Conservation (phyloP, 2,797 vertebrate genomes). For the Pangasius krempfi region DNA sequence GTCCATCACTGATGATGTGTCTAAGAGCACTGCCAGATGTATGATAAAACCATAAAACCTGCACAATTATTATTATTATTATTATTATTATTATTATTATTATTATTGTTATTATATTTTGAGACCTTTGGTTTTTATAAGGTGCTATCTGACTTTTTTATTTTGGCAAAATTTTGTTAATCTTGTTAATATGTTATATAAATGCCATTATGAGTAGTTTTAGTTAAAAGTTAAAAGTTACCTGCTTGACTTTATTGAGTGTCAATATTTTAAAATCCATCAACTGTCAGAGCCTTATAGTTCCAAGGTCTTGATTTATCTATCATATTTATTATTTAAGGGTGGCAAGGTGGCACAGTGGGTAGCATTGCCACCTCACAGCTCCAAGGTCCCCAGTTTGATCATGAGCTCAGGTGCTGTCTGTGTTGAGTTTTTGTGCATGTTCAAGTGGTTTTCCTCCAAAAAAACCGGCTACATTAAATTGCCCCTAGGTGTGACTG, state of each 20-base stretch:
- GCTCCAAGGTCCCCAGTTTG: background rate
- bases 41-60: background rate
- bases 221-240: background rate
- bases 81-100: too few species aligned
- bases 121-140: background rate
- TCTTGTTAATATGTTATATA: background rate
- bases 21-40: background rate
- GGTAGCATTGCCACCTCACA: background rate
- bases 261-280: background rate
- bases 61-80: too few species aligned
- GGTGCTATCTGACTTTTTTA: background rate
- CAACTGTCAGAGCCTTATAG: background rate
- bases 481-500: background rate
- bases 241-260: background rate
- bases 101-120: too few species aligned
- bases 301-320: background rate
- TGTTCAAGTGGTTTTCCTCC: background rate
- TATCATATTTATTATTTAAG: constrained; percentile 3
- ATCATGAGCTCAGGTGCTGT: too few species aligned
- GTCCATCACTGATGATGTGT: background rate
- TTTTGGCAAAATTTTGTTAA: background rate
- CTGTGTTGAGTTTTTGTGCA: background rate
- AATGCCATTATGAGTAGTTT: background rate
- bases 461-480: background rate
- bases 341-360: background rate